Evolutionary conservation across 2,113 vertebrate genomes (phyloP), one percentile per base, ranked within the genome.

Genomic region (Sceloporus undulatus): DNA sequence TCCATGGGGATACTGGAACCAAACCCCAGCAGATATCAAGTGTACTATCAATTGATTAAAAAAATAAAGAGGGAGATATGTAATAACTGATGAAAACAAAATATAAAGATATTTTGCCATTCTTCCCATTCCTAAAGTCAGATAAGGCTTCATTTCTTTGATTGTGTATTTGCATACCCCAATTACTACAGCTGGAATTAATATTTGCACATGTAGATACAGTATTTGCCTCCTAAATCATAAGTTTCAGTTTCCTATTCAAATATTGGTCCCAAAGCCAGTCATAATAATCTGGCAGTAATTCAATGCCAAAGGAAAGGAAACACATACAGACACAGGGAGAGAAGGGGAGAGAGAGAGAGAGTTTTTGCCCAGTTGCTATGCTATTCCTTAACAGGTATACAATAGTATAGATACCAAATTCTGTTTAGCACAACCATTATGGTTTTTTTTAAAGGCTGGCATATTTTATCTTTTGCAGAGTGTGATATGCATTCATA

Each of bases 51-150:
- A 48, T 48, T 48, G 48, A 48, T 48, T 18, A 82, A 62, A 76
- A 66, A 14, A 62, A 42, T 29, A 34, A 34, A 34, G 34, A 34
- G 34, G 34, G 21, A 82, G 5, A 13, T n/a, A 25, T 66, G 52
- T 85, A 38, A 19, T 40, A 85, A 81, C 52, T 80, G 2, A 9
- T 27, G 80, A 65, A 14, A 11, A 48, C 25, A 71, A 3, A 19
- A 23, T 68, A 42, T 82, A 9, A 48, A 62, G 13, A 88, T n/a
- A 88, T 90, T 83, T 88, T 90, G 23, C 65, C 80, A 77, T 59
- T 86, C 1, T 6, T 73, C 68, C 19, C 7, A 11, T 75, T n/a
- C 10, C 48, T 88, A 34, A 75, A 82, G 18, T 87, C n/a, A n/a
- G 9, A 59, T 65, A 85, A 65, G 16, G 62, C 68, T 82, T 40